A percentile compares a stretch with the other conserved stretches of the same genome.
These are phyloP conservation scores for Acleris holmiana DNA, from an alignment of 2,888 invertebrate species.

Conservation along the genomic window DNA sequence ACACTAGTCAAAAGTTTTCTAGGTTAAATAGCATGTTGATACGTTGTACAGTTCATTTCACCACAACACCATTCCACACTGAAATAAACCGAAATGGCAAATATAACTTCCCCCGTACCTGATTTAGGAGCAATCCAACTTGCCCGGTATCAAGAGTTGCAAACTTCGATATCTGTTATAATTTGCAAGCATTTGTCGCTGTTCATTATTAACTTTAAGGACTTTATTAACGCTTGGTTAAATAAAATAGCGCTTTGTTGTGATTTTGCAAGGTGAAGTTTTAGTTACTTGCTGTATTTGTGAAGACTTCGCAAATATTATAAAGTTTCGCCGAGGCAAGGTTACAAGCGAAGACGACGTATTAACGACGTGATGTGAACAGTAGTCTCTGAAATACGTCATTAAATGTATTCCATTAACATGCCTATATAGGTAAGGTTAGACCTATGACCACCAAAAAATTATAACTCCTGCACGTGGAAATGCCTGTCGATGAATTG, in stretches of 20 bases:
- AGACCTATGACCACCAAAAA: too few species aligned
- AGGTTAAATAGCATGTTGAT: too few species aligned
- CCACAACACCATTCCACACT: neutral
- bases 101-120: constrained; percentile 16
- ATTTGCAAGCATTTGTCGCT: constrained; percentile 53
- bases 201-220: constrained; percentile 58
- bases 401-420: too few species aligned
- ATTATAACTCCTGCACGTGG: too few species aligned
- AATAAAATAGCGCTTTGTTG: constrained; percentile 30
- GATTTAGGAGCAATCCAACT: constrained; percentile 7
- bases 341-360: too few species aligned
- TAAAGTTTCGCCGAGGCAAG: too few species aligned
- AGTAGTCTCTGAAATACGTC: neutral
- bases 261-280: constrained; percentile 28
- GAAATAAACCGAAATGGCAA: constrained; percentile 7
- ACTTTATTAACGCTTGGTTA: constrained; percentile 41
- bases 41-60: too few species aligned
- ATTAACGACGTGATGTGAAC: too few species aligned
- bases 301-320: too few species aligned
- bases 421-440: neutral
- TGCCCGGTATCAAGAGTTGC: constrained; percentile 34
- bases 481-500: too few species aligned
- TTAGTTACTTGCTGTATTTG: neutral
- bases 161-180: constrained; percentile 49
- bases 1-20: too few species aligned